phyloP scores from a whole-genome alignment of 1,140 invertebrate genomes.

The Bombus consobrinus region DNA sequence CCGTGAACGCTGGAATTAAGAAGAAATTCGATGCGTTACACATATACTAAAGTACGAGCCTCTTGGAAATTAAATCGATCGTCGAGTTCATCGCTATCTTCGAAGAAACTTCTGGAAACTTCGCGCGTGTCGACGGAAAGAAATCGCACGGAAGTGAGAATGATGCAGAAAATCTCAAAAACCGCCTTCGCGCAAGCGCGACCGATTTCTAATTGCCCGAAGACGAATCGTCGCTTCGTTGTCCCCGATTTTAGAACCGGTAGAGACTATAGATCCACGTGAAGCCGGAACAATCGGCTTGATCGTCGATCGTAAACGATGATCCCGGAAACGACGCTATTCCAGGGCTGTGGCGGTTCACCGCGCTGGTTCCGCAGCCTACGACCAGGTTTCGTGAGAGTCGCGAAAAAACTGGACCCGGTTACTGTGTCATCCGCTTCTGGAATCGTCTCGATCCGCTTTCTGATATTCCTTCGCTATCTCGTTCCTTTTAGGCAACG shows the following conservation, averaged over 20 bases:
- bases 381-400: constrained; percentile 9
- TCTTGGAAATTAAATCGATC: background rate
- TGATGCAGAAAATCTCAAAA: background rate
- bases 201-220: constrained; percentile 65
- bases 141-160: background rate
- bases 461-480: background rate
- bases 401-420: constrained; percentile 40
- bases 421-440: constrained; percentile 46
- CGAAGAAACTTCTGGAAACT: background rate
- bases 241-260: constrained; percentile 59
- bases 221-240: constrained; percentile 39
- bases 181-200: constrained; percentile 35
- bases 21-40: too few relatives aligned
- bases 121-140: background rate
- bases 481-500: background rate
- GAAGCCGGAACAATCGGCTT: background rate
- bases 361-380: background rate
- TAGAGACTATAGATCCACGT: background rate
- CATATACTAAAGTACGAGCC: too few relatives aligned
- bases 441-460: constrained; percentile 18
- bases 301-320: background rate
- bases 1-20: too few relatives aligned
- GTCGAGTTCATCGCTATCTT: background rate
- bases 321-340: constrained; percentile 29
- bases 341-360: background rate